Evolutionary conservation across 2,888 invertebrate species (phyloP), one percentile per base, ranked within the genome.

Genomic region (Drosophila nigricruria): DNA sequence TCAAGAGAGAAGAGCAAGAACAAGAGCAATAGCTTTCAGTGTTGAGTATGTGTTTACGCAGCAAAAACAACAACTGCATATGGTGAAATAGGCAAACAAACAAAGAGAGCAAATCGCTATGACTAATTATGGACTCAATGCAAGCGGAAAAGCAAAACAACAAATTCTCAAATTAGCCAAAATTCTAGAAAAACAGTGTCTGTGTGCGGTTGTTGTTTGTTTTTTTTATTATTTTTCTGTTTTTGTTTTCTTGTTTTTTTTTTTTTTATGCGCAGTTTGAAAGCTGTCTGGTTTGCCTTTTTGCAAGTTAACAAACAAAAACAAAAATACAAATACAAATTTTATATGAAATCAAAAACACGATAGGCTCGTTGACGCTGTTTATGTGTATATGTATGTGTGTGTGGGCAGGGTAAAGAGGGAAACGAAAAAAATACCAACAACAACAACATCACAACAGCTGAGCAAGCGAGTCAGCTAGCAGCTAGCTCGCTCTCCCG

Each of bases 391-490:
- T 50, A 38, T 3, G 20, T 25, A 9, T 18, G 2, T 45, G 2
- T 52, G 30, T 49, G 30, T 49, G n/a, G 30, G 18, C n/a, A 49
- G 47, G 3, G 47, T 47, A 18, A 18, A 25, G n/a, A 6, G 52
- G 25, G 25, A 42, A 18, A 38, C 56, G 52, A 60, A 54, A 42
- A 25, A 65, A 66, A 45, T 66, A 52, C n/a, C 57, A 70, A 32
- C 62, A 83, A 65, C 52, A 85, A 73, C 69, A 77, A 79, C 72
- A 83, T 42, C 43, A 38, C 63, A 88, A 86, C 89, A 84, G 89
- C 87, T 88, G 89, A 83, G 81, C 63, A 70, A 86, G 87, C 73
- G 71, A 82, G 86, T 66, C 68, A 73, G 70, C 61, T 74, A 78
- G 57, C 65, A 69, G 56, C 47, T 54, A 69, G 56, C 47, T 54